phyloP scores from a whole-genome alignment of 2,113 vertebrate genomes.

The Circaetus cinerascens region DNA sequence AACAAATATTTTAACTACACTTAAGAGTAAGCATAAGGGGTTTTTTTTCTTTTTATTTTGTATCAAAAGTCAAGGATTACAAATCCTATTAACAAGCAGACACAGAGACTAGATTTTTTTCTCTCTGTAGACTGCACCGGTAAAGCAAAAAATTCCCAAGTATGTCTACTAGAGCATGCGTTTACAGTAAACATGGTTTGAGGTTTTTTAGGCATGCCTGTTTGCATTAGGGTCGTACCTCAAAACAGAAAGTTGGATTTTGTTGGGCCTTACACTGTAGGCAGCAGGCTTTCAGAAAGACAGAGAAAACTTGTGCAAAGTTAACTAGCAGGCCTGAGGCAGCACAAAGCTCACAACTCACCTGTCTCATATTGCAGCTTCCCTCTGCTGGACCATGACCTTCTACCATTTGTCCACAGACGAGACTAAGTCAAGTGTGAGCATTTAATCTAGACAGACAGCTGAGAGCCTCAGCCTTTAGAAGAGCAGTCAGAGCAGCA shows the following conservation, averaged over 20 bases:
- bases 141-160: not conserved
- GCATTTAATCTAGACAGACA: not conserved
- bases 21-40: accelerated
- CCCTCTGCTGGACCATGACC: not conserved
- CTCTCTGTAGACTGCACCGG: accelerated
- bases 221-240: not conserved
- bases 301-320: accelerated
- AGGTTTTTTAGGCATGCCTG: not conserved
- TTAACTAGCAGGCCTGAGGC: not conserved
- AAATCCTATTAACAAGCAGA: not conserved
- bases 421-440: not conserved
- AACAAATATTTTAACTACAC: not conserved
- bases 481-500: not conserved
- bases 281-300: not conserved
- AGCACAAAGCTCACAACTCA: not conserved
- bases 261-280: not conserved
- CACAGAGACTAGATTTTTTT: not conserved
- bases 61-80: not conserved
- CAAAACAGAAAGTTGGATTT: not conserved
- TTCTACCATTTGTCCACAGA: not conserved
- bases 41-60: not conserved
- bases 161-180: not conserved
- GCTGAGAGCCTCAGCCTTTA: not conserved
- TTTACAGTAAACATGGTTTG: not conserved
- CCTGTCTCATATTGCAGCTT: not conserved